These are phyloP conservation scores for Drosophila aff. DNA, from an alignment of 1,140 invertebrate genomes.

Conservation along the genomic window DNA sequence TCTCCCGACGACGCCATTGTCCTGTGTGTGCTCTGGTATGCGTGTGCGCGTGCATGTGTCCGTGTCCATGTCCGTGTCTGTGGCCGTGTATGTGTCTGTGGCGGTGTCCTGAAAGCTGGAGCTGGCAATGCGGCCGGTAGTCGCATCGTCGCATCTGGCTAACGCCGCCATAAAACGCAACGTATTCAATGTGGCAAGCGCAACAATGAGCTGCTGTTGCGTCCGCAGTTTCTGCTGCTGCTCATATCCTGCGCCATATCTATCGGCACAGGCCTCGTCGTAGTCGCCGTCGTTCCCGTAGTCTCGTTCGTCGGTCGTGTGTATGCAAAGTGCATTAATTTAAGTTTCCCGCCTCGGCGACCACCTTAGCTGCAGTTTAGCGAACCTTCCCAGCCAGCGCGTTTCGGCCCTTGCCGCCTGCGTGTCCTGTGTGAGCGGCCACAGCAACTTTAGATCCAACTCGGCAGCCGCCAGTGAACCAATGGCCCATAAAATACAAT, in stretches of 20 bases:
- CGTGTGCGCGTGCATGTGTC: slow-evolving; percentile 7
- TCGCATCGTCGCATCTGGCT: slow-evolving; percentile 80
- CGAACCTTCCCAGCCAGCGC: slow-evolving; percentile 58
- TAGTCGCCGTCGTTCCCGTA: slow-evolving; percentile 20
- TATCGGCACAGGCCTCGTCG: slow-evolving; percentile 10
- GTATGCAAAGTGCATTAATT: slow-evolving; percentile 82
- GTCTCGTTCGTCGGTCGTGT: slow-evolving; percentile 66
- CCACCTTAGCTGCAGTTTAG: slow-evolving; percentile 73
- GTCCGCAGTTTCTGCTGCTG: slow-evolving; percentile 27
- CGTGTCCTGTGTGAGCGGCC: slow-evolving; percentile 2
- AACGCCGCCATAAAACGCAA: slow-evolving; percentile 81
- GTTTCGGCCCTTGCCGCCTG: slow-evolving; percentile 28
- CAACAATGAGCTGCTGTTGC: slow-evolving; percentile 76
- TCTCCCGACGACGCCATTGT: slow-evolving; percentile 59
- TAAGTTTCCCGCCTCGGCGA: slow-evolving; percentile 61
- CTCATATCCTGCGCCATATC: slow-evolving; percentile 39
- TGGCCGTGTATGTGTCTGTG: slow-evolving; percentile 26
- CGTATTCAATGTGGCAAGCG: slow-evolving; percentile 84
- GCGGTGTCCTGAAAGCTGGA: slow-evolving; percentile 49
- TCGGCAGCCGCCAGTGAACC: slow-evolving; percentile 11
- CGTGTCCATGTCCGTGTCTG: slow-evolving; percentile 20
- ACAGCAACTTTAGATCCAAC: neutral
- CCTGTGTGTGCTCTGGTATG: slow-evolving; percentile 26
- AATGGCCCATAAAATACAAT: slow-evolving; percentile 24
- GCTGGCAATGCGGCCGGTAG: slow-evolving; percentile 78